These are phyloP conservation scores for Odontocolon sp. DNA, from an alignment of 2,888 invertebrate species.

Conservation along the genomic window DNA sequence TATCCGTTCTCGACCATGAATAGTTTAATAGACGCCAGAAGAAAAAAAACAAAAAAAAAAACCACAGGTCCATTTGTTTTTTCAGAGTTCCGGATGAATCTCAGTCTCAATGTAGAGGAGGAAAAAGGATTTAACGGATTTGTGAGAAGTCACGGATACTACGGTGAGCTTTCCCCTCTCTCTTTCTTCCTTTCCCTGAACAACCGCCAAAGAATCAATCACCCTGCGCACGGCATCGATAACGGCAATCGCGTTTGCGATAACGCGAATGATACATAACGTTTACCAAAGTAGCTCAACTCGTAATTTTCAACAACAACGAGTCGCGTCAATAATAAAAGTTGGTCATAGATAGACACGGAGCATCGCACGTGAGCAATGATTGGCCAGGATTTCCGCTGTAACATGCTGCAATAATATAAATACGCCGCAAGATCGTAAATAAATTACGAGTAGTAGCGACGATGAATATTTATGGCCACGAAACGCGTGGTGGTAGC, in stretches of 20 bases:
- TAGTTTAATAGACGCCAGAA: constrained; percentile 30
- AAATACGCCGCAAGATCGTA: constrained; percentile 55
- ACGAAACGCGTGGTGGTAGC: constrained; percentile 18
- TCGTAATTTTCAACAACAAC: constrained; percentile 43
- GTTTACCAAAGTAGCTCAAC: neutral
- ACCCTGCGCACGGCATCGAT: no score
- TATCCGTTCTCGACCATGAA: constrained; percentile 46
- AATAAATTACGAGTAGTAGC: constrained; percentile 60
- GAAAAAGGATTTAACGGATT: no score
- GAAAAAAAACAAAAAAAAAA: neutral
- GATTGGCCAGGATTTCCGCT: neutral
- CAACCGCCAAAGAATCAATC: no score
- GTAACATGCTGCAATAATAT: constrained; percentile 34
- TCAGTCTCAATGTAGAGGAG: neutral
- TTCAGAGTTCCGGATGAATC: no score
- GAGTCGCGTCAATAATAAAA: neutral
- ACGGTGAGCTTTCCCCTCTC: no score
- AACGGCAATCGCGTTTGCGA: no score
- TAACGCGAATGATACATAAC: constrained; percentile 33
- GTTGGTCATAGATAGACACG: neutral
- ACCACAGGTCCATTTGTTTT: neutral
- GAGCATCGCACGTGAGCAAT: neutral
- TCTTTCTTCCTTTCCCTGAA: no score
- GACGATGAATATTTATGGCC: constrained; percentile 62
- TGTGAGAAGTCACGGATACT: no score